These are phyloP conservation scores for Speoplatyrhinus poulsoni DNA, from an alignment of 2,113 vertebrate genomes.

Conservation along the genomic window DNA sequence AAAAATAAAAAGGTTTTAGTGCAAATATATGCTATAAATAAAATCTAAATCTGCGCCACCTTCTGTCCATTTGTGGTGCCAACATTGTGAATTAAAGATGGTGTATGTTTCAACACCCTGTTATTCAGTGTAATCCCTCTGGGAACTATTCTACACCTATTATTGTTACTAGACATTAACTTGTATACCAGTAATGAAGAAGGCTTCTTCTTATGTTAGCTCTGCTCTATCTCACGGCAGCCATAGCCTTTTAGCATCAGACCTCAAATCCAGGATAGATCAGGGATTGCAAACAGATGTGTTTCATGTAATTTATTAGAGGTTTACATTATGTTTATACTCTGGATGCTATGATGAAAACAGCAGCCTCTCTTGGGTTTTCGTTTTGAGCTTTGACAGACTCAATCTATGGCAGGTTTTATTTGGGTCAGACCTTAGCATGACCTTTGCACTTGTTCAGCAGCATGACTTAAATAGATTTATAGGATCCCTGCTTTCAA, in stretches of 20 bases:
- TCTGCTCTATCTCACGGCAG: neutral
- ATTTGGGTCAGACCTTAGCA: constrained; percentile 21
- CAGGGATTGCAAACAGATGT: constrained; percentile 38
- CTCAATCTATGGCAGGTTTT: constrained; percentile 7
- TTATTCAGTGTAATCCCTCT: too few relatives aligned
- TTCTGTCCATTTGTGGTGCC: constrained; percentile 44
- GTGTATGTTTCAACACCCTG: neutral
- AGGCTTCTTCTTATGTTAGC: neutral
- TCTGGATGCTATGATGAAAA: constrained; percentile 44
- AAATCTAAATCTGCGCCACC: constrained; percentile 54
- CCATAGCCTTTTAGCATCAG: constrained; percentile 7
- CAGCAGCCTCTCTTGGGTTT: constrained; percentile 20
- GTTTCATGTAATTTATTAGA: constrained; percentile 29
- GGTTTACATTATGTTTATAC: constrained; percentile 38
- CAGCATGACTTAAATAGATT: constrained; percentile 7
- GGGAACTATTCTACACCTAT: neutral
- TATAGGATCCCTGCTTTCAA: neutral
- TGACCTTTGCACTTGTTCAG: constrained; percentile 37
- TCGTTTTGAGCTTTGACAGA: neutral
- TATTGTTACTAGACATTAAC: neutral
- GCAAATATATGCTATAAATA: too few relatives aligned
- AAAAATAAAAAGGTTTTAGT: too few relatives aligned
- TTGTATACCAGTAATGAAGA: neutral
- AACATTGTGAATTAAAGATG: neutral
- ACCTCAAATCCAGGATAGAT: constrained; percentile 3